Conservation (phyloP, 2,888 invertebrate species). For the Heliconius aoede region DNA sequence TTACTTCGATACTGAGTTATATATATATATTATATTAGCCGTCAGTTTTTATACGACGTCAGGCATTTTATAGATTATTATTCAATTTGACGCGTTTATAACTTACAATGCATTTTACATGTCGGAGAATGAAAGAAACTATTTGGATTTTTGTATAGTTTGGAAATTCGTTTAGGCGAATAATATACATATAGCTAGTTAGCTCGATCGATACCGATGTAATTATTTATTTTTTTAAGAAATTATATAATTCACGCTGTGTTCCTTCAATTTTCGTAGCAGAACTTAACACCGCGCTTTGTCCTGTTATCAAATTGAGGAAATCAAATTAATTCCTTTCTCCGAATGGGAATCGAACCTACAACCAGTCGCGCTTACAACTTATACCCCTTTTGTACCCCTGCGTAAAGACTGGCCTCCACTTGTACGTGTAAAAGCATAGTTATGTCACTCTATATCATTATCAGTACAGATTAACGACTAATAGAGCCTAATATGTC, state of each 20-base stretch:
- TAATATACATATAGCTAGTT: background rate
- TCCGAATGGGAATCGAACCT: too few relatives aligned
- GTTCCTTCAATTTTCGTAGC: too few relatives aligned
- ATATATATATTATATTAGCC: background rate
- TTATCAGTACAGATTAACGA: conserved; percentile 3
- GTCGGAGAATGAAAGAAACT: background rate
- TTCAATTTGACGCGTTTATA: background rate
- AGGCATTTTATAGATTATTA: background rate
- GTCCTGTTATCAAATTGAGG: too few relatives aligned
- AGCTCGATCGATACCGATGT: too few relatives aligned
- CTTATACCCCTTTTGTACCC: too few relatives aligned
- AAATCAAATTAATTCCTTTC: too few relatives aligned
- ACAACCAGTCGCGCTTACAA: too few relatives aligned
- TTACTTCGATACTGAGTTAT: conserved; percentile 21
- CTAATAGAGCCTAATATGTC: background rate
- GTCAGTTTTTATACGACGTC: background rate
- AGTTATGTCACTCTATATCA: conserved; percentile 27
- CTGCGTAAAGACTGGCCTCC: too few relatives aligned
- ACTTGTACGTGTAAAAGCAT: conserved; percentile 5
- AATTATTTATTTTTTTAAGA: too few relatives aligned
- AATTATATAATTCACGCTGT: too few relatives aligned
- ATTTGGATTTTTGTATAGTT: too few relatives aligned
- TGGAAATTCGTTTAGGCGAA: background rate
- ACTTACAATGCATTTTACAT: background rate
- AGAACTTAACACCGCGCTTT: too few relatives aligned